Percentiles rank a stretch among this genome's conserved stretches.
Conservation (phyloP, 2,888 invertebrate species). For the Suillia variegata region DNA sequence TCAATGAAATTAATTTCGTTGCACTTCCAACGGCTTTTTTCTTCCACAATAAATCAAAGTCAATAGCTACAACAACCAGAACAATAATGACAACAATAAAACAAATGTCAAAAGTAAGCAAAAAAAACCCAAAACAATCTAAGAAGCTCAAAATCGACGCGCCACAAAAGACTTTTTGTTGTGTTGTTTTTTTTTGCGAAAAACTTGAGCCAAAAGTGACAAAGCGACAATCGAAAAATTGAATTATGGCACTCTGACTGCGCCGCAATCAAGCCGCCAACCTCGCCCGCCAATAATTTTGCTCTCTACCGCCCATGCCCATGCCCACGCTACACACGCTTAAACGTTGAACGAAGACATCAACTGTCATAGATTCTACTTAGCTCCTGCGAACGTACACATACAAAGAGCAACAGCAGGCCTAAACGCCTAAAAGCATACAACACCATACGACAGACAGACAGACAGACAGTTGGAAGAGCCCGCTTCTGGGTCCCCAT, state of each 20-base stretch:
- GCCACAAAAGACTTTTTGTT: neutral
- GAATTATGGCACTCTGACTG: neutral
- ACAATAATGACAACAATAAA: neutral
- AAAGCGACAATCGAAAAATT: conserved; percentile 2
- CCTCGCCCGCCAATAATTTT: too few species aligned
- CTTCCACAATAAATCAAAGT: neutral
- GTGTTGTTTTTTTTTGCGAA: neutral
- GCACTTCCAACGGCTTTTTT: neutral
- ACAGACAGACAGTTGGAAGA: neutral
- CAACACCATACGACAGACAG: neutral
- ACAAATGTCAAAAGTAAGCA: neutral
- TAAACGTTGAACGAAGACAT: neutral
- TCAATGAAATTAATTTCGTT: neutral
- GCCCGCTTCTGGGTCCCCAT: neutral
- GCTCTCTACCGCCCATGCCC: too few species aligned
- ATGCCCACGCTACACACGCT: too few species aligned
- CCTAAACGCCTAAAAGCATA: neutral
- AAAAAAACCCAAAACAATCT: neutral
- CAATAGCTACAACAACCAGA: neutral
- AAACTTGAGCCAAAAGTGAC: conserved; percentile 4
- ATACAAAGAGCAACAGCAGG: neutral
- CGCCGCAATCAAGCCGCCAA: neutral
- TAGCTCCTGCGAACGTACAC: neutral
- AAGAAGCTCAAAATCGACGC: neutral
- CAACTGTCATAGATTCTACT: conserved; percentile 1